These are phyloP conservation scores for Zosterops pallidus DNA, from an alignment of 2,113 vertebrate species.

Conservation along the genomic window DNA sequence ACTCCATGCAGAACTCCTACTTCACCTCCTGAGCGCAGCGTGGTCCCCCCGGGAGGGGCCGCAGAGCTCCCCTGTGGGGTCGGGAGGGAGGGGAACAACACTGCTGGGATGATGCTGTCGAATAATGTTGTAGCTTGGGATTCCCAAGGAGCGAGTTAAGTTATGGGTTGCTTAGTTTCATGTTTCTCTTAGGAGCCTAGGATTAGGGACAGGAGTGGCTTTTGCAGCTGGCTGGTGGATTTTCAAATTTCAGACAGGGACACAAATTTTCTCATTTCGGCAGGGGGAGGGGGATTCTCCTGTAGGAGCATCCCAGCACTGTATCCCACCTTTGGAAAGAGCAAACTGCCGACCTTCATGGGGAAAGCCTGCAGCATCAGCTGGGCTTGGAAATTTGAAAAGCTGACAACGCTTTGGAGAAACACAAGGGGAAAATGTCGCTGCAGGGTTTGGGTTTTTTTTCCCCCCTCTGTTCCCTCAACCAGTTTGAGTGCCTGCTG, in stretches of 20 bases:
- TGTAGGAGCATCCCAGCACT: not conserved
- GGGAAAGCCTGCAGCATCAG: not conserved
- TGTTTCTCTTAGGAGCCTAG: constrained; percentile 77
- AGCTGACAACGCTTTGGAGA: not conserved
- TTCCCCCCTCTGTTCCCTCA: not conserved
- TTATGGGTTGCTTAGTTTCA: constrained; percentile 71
- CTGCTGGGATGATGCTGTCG: constrained; percentile 50
- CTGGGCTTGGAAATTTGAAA: not conserved
- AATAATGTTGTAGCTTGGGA: constrained; percentile 62
- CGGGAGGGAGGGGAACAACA: constrained; percentile 30
- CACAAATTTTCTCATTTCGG: not conserved
- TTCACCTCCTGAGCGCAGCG: constrained; percentile 87
- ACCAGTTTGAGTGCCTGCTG: constrained; percentile 27
- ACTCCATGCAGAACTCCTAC: constrained; percentile 99
- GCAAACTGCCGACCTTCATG: not conserved
- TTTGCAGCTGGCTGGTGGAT: constrained; percentile 40
- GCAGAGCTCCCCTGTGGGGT: not conserved
- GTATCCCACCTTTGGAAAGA: not conserved
- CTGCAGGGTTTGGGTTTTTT: not conserved
- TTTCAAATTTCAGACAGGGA: not conserved
- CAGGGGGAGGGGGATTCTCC: not conserved
- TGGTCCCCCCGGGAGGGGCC: not conserved
- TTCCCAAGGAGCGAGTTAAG: constrained; percentile 70
- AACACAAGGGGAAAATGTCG: rapidly evolving
- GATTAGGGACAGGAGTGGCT: constrained; percentile 59